Conservation (phyloP, 1,140 invertebrate genomes). For the Euwallacea similis region DNA sequence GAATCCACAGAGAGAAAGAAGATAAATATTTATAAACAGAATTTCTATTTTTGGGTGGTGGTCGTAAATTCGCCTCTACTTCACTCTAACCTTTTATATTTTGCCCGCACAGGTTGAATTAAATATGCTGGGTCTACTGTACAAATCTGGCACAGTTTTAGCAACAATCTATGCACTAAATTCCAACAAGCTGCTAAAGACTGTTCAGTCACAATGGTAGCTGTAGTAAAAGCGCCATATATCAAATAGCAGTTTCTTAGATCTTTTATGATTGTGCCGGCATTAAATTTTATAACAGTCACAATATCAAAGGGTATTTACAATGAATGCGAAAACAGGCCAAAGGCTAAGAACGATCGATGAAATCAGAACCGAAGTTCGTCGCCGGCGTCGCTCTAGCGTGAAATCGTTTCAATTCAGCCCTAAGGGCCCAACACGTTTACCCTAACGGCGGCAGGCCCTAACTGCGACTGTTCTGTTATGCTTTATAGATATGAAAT, state of each 20-base stretch:
- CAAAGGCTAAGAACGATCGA: slow-evolving; percentile 22
- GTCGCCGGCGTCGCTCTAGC: not conserved
- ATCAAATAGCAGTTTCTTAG: not conserved
- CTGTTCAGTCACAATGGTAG: not conserved
- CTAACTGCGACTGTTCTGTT: slow-evolving; percentile 15
- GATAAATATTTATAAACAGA: slow-evolving; percentile 25
- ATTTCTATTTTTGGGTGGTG: slow-evolving; percentile 10
- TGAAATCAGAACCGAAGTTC: slow-evolving; percentile 24
- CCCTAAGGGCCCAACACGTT: slow-evolving; percentile 11
- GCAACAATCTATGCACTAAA: not conserved
- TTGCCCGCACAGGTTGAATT: slow-evolving; percentile 12
- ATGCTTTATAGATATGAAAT: slow-evolving; percentile 52
- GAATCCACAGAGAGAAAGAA: slow-evolving; percentile 11
- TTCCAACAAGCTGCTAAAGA: not conserved
- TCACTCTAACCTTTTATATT: slow-evolving; percentile 7
- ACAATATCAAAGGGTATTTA: slow-evolving; percentile 1
- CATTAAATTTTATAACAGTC: slow-evolving; percentile 4
- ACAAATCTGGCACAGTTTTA: not conserved
- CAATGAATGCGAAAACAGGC: slow-evolving; percentile 8
- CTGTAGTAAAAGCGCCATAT: not conserved
- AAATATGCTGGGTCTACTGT: not conserved
- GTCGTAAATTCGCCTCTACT: slow-evolving; percentile 12
- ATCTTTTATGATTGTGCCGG: not conserved
- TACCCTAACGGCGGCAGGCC: slow-evolving; percentile 8
- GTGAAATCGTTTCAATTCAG: slow-evolving; percentile 21